Conservation (phyloP, 2,113 vertebrate species). For the Lynx canadensis region DNA sequence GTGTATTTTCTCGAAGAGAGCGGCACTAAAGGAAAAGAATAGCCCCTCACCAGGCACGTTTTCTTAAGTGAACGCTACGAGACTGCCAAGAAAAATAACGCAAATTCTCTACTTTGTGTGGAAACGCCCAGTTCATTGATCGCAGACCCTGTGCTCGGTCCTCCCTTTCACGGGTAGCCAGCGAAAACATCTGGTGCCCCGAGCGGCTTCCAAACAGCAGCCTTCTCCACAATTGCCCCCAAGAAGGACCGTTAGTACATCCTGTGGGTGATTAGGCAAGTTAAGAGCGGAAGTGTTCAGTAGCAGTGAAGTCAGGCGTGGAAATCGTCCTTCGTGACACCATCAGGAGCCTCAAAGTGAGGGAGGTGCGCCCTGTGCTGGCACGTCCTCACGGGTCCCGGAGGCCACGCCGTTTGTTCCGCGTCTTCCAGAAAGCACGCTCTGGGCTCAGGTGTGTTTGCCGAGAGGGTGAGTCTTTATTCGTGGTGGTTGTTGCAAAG, state of each 20-base stretch:
- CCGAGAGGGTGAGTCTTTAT: too few species aligned
- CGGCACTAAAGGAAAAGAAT: too few species aligned
- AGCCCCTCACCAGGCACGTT: rapidly evolving
- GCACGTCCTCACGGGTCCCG: not conserved
- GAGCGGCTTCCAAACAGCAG: not conserved
- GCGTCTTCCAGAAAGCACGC: not conserved
- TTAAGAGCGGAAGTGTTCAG: constrained; percentile 74
- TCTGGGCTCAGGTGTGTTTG: not conserved
- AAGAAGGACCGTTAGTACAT: not conserved
- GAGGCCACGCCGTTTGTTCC: rapidly evolving
- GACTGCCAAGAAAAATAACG: not conserved
- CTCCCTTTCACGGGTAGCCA: not conserved
- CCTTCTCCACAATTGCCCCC: not conserved
- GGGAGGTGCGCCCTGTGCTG: rapidly evolving
- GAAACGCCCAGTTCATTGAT: not conserved
- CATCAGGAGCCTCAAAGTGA: not conserved
- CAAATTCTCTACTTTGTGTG: not conserved
- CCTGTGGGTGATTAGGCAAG: constrained; percentile 72
- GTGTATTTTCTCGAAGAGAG: not conserved
- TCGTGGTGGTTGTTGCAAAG: not conserved
- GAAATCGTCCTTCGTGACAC: constrained; percentile 56
- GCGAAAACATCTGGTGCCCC: not conserved
- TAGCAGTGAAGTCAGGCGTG: constrained; percentile 60
- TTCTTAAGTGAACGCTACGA: not conserved
- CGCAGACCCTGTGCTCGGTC: rapidly evolving